Evolutionary conservation across 2,797 vertebrate species (phyloP), one percentile per base, ranked within the genome.

Genomic region (Epinephelus coioides): DNA sequence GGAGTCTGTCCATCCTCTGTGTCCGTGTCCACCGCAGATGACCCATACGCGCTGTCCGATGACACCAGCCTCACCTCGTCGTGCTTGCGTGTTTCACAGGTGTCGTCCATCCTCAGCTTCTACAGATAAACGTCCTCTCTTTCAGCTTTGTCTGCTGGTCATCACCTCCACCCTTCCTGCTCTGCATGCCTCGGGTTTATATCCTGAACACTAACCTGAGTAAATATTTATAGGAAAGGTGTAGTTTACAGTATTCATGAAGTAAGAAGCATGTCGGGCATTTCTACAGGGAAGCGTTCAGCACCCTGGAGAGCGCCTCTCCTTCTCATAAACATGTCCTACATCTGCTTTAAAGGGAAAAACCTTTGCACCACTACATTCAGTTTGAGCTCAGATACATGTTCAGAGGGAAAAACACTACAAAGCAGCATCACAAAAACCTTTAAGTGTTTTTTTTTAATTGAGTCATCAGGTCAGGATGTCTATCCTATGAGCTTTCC

Each of bases 11-110:
- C 60, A 5, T 93, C 90, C 72, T 93, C 91, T 14, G 89, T 84
- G 82, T 94, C 90, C 3, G 79, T 84, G 73, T 91, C 86, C 75
- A 71, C 53, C 3, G 49, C 76, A 19, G 89, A 88, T 38, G 93
- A 94, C 23, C 86, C 84, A n/a, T 90, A 94, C 0, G 91, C 88
- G 12, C 88, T 89, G 88, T 94, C 91, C 0, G 86, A 76, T 62
- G 79, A 78, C n/a, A 83, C 69, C 43, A 55, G 56, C 64, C 61
- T 81, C 47, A 51, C 11, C 13, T 86, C 38, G 19, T 76, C 62
- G 65, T 40, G 59, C 30, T 5, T 34, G 69, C 63, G 74, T 0
- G 34, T n/a, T n/a, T 85, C 81, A 3, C 63, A 47, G 14, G 12
- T 18, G 34, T 62, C 46, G 6, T 87, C 78, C 89, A 92, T 89